Conservation (phyloP, 2,113 vertebrate genomes). For the Brachyhypopomus gauderio region DNA sequence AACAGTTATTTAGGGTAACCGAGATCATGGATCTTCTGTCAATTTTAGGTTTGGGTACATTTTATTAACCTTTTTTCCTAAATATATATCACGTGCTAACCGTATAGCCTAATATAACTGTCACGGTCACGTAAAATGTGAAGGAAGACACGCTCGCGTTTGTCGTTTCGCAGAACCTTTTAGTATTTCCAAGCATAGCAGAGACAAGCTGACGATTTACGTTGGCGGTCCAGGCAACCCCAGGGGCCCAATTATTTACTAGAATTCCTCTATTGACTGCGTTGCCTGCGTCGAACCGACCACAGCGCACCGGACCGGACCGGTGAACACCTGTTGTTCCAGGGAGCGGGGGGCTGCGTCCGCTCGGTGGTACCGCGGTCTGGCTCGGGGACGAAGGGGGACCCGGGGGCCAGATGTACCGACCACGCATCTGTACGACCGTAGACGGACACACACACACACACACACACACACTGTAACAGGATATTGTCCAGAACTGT, state of each 20-base stretch:
- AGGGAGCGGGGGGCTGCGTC: constrained; percentile 30
- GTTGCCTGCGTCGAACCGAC: neutral
- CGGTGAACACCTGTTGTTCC: constrained; percentile 41
- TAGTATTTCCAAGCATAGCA: no score
- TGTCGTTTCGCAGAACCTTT: no score
- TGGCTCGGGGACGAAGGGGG: neutral
- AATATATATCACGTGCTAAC: no score
- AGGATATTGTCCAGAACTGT: neutral
- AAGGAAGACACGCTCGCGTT: no score
- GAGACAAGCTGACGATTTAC: neutral
- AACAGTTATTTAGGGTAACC: neutral
- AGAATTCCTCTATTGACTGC: neutral
- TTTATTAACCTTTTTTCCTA: neutral
- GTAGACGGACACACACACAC: neutral
- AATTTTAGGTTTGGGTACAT: neutral
- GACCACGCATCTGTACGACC: no score
- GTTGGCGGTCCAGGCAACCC: neutral
- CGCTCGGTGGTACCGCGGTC: neutral
- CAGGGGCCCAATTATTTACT: neutral
- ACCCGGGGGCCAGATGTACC: neutral
- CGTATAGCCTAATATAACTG: no score
- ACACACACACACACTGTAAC: neutral
- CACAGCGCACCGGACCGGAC: neutral
- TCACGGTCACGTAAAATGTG: no score
- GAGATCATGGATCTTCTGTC: neutral